Evolutionary conservation across 2,888 invertebrate genomes (phyloP).

Genomic region (Drosophila neonasuta): DNA sequence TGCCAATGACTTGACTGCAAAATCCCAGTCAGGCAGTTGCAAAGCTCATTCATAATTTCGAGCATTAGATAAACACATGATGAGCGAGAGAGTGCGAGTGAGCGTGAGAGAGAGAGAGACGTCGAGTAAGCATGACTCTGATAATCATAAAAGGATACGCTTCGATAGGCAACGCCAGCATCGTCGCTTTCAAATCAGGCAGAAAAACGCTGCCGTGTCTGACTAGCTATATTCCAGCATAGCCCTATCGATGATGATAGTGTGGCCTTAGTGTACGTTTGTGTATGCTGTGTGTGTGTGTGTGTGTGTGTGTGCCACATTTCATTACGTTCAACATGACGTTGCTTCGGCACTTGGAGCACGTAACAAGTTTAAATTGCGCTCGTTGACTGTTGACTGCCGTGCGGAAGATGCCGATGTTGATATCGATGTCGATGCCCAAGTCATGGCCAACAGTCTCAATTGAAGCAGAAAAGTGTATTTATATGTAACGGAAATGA

Average conservation of each 20-base stretch:
- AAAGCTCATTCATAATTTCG: conserved; percentile 63
- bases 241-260: conserved; percentile 15
- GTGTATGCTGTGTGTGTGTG: conserved; percentile 1
- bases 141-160: conserved; percentile 74
- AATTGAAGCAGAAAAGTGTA: conserved; percentile 75
- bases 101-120: background rate
- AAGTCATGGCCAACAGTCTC: conserved; percentile 63
- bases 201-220: conserved; percentile 73
- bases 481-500: conserved; percentile 77
- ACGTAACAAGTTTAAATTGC: conserved; percentile 77
- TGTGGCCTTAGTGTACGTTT: conserved; percentile 10
- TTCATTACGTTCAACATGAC: conserved; percentile 73
- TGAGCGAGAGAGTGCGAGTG: background rate
- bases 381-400: conserved; percentile 77
- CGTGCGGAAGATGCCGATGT: conserved; percentile 64
- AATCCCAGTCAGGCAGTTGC: conserved; percentile 33
- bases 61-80: conserved; percentile 61
- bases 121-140: conserved; percentile 57
- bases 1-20: conserved; percentile 49
- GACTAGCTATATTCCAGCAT: conserved; percentile 56
- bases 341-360: conserved; percentile 64
- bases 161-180: conserved; percentile 59
- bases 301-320: conserved; percentile 53
- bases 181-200: conserved; percentile 69
- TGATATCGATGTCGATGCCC: conserved; percentile 35